Evolutionary conservation across 2,888 invertebrate genomes (phyloP).

Genomic region (Cryptosula pallasiana): DNA sequence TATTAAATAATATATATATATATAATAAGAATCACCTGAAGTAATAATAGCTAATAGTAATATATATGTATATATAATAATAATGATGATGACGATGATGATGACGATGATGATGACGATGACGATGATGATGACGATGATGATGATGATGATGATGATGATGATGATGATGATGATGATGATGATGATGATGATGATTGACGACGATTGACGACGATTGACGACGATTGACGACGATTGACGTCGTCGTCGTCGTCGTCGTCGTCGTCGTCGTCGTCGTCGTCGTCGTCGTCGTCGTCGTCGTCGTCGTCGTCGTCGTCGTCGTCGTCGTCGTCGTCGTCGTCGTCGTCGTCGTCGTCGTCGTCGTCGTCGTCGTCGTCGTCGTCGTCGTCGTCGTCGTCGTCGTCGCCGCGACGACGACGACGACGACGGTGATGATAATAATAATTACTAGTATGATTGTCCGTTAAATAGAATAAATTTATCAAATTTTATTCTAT

Average conservation of each 20-base stretch:
- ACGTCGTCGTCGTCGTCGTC: background rate
- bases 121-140: conserved; percentile 27
- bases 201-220: background rate
- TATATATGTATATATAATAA: conserved; percentile 22
- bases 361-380: too few relatives aligned
- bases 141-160: conserved; percentile 24
- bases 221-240: background rate
- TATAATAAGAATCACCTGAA: background rate
- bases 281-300: too few relatives aligned
- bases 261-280: too few relatives aligned
- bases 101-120: conserved; percentile 27
- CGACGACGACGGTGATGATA: conserved; percentile 39
- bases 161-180: conserved; percentile 23
- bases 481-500: background rate
- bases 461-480: background rate
- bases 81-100: conserved; percentile 28
- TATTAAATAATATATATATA: too few relatives aligned
- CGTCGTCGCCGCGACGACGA: conserved; percentile 47
- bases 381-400: too few relatives aligned
- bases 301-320: background rate
- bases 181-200: background rate
- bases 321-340: background rate
- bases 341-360: too few relatives aligned
- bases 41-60: too few relatives aligned
- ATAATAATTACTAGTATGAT: conserved; percentile 27